phyloP scores from a whole-genome alignment of 2,113 vertebrate species.

The Leptobrachium ailaonicum region DNA sequence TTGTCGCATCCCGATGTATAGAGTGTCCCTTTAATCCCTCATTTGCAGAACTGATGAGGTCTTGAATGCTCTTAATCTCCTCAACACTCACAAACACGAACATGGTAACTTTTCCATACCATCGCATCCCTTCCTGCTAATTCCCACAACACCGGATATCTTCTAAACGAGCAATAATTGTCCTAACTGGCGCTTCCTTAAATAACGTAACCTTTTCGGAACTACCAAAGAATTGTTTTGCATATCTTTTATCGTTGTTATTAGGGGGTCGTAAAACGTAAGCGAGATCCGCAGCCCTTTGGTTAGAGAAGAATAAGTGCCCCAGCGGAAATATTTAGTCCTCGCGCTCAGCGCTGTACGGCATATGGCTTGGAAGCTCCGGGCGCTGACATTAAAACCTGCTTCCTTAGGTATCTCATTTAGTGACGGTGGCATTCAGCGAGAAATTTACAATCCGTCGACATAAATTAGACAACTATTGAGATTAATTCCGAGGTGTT shows the following conservation, averaged over 20 bases:
- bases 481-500: slow-evolving; percentile 84
- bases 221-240: slow-evolving; percentile 39
- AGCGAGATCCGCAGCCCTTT: slow-evolving; percentile 65
- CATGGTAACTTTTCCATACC: too few relatives aligned
- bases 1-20: too few relatives aligned
- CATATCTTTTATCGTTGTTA: slow-evolving; percentile 64
- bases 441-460: slow-evolving; percentile 82
- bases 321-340: slow-evolving; percentile 64
- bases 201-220: slow-evolving; percentile 39
- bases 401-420: slow-evolving; percentile 81
- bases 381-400: slow-evolving; percentile 74
- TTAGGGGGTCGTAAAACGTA: slow-evolving; percentile 67
- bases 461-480: slow-evolving; percentile 87
- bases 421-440: slow-evolving; percentile 81
- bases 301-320: slow-evolving; percentile 53
- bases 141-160: neutral
- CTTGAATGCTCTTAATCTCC: too few relatives aligned
- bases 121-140: too few relatives aligned
- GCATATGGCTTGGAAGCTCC: slow-evolving; percentile 72
- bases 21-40: too few relatives aligned
- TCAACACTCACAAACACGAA: too few relatives aligned
- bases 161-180: slow-evolving; percentile 16
- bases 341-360: slow-evolving; percentile 53
- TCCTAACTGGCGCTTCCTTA: slow-evolving; percentile 12
- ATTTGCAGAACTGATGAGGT: too few relatives aligned